Base-by-base conservation (phyloP, 2,888 invertebrate species). In the Rhaphigaster nebulosa region DNA sequence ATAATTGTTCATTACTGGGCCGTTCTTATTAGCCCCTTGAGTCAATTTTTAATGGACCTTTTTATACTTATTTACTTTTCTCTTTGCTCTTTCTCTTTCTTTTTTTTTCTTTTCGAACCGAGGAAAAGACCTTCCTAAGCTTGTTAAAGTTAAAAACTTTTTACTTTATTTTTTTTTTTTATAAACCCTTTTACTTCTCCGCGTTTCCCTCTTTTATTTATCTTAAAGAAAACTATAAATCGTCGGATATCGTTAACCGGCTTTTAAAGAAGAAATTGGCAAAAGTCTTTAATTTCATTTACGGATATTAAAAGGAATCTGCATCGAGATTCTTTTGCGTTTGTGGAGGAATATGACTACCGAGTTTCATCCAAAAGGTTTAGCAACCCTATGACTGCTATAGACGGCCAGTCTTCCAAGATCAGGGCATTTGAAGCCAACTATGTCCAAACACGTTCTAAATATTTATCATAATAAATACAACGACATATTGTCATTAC, bases 1-100 rank as follows among this genome's bases (percentile, higher is more conserved):
- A 90, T 90, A 90, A 90, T 90, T 90, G 90, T 90, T 90, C 90
- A 90, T 90, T 90, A 90, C 90, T 34, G 60, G 56, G 50, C 90
- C 90, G 84, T 90, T 90, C 90, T 90, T 90, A 90, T 90, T 90
- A 90, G 90, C 90, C 90, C 87, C 90, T 90, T 84, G 90, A 90
- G 90, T 90, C 90, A 90, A 90, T 90, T 90, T 90, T 90, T 90
- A 90, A 90, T 90, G 90, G 90, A 90, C 54, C 90, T 90, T 90
- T 90, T 90, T 90, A 90, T 90, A 87, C 90, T 90, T 89, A 89
- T 89, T 89, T 89, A 89, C 89, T 89, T 89, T 88, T 88, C 56
- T 65, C 65, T 88, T 89, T 76, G 89, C 87, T 45, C 90, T 45
- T 90, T 90, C 80, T 90, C 76, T 90, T n/a, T 84, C 84, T 60